Evolutionary conservation across 2,113 vertebrate species (phyloP), one percentile per base, ranked within the genome.

Genomic region (Ceuthmochares aereus): DNA sequence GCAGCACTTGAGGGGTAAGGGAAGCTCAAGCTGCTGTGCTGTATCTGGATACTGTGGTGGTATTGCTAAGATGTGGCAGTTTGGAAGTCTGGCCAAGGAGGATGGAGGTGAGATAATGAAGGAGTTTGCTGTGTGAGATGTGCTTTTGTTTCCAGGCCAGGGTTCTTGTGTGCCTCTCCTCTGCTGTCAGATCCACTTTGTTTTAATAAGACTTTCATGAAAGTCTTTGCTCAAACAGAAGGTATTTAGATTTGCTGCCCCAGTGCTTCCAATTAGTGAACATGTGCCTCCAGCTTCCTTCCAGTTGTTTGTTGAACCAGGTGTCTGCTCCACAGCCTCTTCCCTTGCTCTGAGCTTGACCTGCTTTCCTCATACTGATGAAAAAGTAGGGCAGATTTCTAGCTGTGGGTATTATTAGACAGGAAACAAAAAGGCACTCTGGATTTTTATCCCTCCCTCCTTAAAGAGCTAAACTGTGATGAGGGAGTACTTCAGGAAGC

Each of bases 401-500:
- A 94, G 76, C 80, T 96, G 87, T 70, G 63, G 37, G 29, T 94
- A 87, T 96, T 96, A 90, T 90, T 96, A 91, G 87, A 75, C 36
- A 64, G 84, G 66, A 94, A 93, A 72, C 51, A 90, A 62, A 87
- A 89, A 78, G 60, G n/a, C 27, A 37, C 66, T 21, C 45, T 64
- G 80, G 36, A 20, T 62, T 95, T 83, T 59, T 81, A 34, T 70
- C n/a, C 22, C 32, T 15, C 4, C 6, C 4, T 75, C 40, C 52
- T 32, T 78, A 3, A 26, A 78, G 77, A 79, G 43, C 43, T 36
- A 27, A 82, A 22, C 26, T 92, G 40, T 56, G 74, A 42, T 19
- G 55, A 59, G 37, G 27, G 47, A 42, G 42, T 34, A 43, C 47
- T 62, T 90, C 43, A 45, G 80, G 80, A 77, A 54, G 55, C n/a